Evolutionary conservation across 2,113 vertebrate species (phyloP).

Genomic region (Notothenia coriiceps): DNA sequence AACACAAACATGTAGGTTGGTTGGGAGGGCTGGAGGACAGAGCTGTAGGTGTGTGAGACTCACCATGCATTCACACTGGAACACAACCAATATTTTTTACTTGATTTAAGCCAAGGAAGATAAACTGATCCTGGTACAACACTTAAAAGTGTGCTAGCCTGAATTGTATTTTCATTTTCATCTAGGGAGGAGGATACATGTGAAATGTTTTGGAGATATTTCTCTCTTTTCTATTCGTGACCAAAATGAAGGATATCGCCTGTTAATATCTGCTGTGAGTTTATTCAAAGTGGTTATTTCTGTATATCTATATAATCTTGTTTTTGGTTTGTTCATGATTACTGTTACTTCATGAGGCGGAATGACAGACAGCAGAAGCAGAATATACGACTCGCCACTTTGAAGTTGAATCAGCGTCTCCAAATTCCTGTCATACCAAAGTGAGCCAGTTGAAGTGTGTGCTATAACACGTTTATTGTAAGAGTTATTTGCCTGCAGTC

Average conservation of each 20-base stretch:
- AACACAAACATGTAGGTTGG: constrained; percentile 33
- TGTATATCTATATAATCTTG: background rate
- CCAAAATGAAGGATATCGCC: no score
- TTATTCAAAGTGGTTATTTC: no score
- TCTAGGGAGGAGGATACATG: no score
- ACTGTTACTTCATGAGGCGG: background rate
- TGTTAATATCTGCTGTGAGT: no score
- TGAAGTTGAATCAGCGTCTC: background rate
- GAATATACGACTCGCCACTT: background rate
- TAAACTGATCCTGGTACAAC: background rate
- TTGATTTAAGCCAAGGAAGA: background rate
- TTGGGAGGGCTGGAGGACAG: background rate
- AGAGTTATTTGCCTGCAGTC: background rate
- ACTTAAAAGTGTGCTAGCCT: no score
- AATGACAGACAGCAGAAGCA: background rate
- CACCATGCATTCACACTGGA: background rate
- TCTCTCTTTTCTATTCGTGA: no score
- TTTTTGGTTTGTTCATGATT: background rate
- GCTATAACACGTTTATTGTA: background rate
- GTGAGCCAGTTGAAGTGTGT: background rate
- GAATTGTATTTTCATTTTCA: no score
- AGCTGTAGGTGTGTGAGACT: background rate
- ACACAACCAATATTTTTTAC: no score
- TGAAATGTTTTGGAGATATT: no score
- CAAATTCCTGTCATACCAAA: background rate